These are phyloP conservation scores for Aphelenchoides avenae DNA, from an alignment of 1,140 invertebrate species.

Conservation along the genomic window DNA sequence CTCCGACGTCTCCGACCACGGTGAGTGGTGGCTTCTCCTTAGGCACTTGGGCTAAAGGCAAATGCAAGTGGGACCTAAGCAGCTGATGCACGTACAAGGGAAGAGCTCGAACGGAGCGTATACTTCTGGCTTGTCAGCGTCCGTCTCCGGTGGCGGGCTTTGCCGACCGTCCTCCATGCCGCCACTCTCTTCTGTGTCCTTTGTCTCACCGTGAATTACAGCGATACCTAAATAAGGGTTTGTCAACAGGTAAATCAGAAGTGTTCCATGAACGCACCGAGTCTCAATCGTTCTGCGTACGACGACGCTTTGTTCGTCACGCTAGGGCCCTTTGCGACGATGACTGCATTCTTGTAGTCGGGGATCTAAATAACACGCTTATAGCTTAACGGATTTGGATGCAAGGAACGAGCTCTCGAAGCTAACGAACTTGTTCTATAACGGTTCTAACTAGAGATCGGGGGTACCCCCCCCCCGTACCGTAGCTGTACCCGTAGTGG, in stretches of 20 bases:
- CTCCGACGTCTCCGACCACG: constrained; percentile 89
- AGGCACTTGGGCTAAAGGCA: constrained; percentile 75
- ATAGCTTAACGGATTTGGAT: too few species aligned
- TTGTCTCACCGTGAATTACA: constrained; percentile 89
- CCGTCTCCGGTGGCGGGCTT: constrained; percentile 61
- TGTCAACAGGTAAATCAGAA: too few species aligned
- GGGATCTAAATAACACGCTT: too few species aligned
- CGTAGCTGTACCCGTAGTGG: too few species aligned
- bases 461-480: too few species aligned
- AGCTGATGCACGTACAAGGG: constrained; percentile 18
- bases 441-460: too few species aligned
- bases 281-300: constrained; percentile 86
- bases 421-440: too few species aligned
- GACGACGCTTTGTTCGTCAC: constrained; percentile 96
- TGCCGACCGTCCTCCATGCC: constrained; percentile 60
- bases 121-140: constrained; percentile 22
- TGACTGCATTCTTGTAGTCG: constrained; percentile 96
- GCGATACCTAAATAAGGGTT: too few species aligned
- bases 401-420: too few species aligned
- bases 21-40: constrained; percentile 98
- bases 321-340: constrained; percentile 92
- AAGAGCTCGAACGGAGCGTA: constrained; percentile 24
- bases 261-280: too few species aligned
- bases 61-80: constrained; percentile 77
- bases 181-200: neutral